phyloP scores from a whole-genome alignment of 2,888 invertebrate genomes.

The Metopia argyrocephala region DNA sequence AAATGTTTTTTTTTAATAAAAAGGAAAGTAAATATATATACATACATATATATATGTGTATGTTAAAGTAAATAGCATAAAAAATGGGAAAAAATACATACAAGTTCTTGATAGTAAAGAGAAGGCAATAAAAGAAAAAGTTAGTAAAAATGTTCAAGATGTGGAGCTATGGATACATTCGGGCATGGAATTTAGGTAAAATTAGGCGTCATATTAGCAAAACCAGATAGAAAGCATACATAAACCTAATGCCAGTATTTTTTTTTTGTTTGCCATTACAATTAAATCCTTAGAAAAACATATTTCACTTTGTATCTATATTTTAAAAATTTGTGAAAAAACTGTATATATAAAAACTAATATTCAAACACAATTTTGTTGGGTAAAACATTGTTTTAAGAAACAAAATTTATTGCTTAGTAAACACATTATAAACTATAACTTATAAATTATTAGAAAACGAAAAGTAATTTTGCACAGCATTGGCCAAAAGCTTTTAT shows the following conservation, averaged over 20 bases:
- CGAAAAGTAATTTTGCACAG: conserved; percentile 18
- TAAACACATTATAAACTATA: conserved; percentile 29
- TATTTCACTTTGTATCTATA: conserved; percentile 64
- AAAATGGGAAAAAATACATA: background rate
- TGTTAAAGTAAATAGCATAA: background rate
- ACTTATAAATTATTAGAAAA: conserved; percentile 43
- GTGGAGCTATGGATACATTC: background rate
- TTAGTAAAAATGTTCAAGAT: conserved; percentile 48
- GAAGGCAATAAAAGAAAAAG: conserved; percentile 16
- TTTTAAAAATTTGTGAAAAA: conserved; percentile 34
- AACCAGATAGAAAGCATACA: conserved; percentile 28
- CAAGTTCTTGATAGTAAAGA: background rate
- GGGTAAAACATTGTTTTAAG: conserved; percentile 50
- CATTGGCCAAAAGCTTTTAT: conserved; percentile 11
- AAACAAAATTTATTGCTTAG: conserved; percentile 59
- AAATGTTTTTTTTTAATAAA: conserved; percentile 51
- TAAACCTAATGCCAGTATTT: conserved; percentile 61
- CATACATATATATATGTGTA: background rate
- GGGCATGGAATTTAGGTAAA: conserved; percentile 32
- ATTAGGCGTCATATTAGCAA: conserved; percentile 43
- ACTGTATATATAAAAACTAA: conserved; percentile 42
- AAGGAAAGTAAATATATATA: no score
- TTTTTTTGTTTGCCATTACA: conserved; percentile 9
- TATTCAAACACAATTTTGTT: conserved; percentile 60
- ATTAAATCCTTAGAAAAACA: conserved; percentile 42